Base-by-base conservation (phyloP, 64 coral and sea anemone species). In the Cladopsammia gracilis region DNA sequence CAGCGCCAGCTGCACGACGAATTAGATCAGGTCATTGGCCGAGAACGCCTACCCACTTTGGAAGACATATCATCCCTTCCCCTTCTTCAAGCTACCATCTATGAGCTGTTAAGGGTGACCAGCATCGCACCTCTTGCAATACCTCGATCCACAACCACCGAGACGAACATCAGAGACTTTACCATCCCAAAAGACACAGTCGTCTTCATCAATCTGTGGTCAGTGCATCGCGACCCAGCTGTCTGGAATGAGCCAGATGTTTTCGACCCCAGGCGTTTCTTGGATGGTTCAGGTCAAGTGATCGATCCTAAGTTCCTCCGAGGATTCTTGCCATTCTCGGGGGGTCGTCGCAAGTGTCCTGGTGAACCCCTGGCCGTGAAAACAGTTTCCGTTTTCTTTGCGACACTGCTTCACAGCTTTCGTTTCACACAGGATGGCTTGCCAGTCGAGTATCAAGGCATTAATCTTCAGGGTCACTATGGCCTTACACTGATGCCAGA, bases 131-230 rank as follows among this genome's bases (percentile, higher is more conserved):
- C 86, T 43, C 68, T 88, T 3, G 46, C 86, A 4, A 5, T 88
- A 3, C 86, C 86, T 26, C 86, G 58, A 10, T 73, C 56, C 49
- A 88, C 86, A 0, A 88, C 71, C 2, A 25, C 68, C n/a, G 86
- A 88, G 26, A 49, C 49, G 14, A 58, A 49, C 6, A 18, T 88
- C 23, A 50, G 26, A 12, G 25, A 62, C 24, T 88, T 60, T 69
- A 76, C 23, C 23, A 74, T 88, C 70, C 53, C 70, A 49, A 88
- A 88, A 74, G 86, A 44, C 50, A 88, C 86, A 13, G 34, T 88
- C 7, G 69, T 76, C 9, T 88, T 88, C 44, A 14, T 88, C 48
- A 88, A 88, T 48, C 23, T 88, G 51, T 88, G 86, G 86, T 73
- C 67, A 10, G 68, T 88, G 15, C 86, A 88, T 59, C 86, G 44